Conservation (phyloP, 2,113 vertebrate species). For the Lagenorhynchus albirostris region DNA sequence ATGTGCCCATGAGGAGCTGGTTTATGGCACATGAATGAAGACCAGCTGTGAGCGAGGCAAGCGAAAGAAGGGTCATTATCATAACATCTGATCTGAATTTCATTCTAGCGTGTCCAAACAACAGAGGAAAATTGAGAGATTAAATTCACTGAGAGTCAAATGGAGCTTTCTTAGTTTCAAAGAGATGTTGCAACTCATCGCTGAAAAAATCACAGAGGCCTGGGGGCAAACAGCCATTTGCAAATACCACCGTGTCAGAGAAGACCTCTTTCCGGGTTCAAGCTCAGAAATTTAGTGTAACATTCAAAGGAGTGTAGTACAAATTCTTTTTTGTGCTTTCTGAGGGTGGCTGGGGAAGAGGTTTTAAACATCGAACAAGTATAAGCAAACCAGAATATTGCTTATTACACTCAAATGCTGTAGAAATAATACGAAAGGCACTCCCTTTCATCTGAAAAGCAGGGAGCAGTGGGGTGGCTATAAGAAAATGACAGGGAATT, state of each 20-base stretch:
- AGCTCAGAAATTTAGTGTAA: no score
- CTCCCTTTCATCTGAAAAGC: background rate
- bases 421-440: background rate
- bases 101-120: background rate
- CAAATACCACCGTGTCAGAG: background rate
- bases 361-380: background rate
- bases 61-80: background rate
- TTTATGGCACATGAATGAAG: background rate
- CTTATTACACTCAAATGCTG: background rate
- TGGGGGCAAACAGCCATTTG: background rate
- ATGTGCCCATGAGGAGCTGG: background rate
- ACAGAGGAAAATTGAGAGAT: background rate
- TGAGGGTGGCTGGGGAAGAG: background rate
- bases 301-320: background rate
- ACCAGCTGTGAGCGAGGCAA: conserved; percentile 26
- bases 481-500: background rate
- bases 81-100: background rate
- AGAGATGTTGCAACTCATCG: background rate
- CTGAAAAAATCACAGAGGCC: background rate
- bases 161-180: background rate
- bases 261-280: background rate
- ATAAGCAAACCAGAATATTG: background rate
- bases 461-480: background rate
- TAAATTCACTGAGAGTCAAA: background rate
- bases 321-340: background rate